Evolutionary conservation across 2,888 invertebrate species (phyloP), one percentile per base, ranked within the genome.

Genomic region (Calephelis perditalis): DNA sequence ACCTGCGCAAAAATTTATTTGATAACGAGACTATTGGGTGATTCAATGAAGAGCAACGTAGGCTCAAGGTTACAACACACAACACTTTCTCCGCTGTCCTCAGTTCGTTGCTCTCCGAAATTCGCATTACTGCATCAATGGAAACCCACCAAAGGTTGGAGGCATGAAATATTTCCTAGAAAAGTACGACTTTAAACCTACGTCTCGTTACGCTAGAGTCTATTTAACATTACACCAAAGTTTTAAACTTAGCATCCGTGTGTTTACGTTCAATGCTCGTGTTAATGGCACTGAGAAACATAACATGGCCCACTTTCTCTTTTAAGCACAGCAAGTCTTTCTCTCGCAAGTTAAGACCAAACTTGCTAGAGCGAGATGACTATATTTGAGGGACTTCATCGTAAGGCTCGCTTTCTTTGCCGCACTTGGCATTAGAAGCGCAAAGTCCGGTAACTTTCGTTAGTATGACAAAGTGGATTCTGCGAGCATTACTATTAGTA

Each of bases 251-350:
- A 73, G 74, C 79, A 79, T 80, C 78, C 81, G 74, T 78, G 79
- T 81, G 84, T 86, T 84, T 82, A 85, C 86, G 87, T 88, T 84
- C 88, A 85, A 84, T 85, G 87, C 83, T 84, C 86, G 82, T 82
- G 84, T 77, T 86, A 88, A 89, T 89, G 82, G 84, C 82, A 86
- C 77, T 81, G 83, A 82, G 87, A 84, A 89, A 88, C 89, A 79
- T 86, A 90, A 85, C 86, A 79, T 89, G 89, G 87, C 90, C 89
- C 89, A 89, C 90, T 90, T 90, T 90, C 90, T 90, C 90, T 90
- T 89, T 90, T 88, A 86, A 84, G 79, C 82, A 77, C 77, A 77
- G 73, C 76, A 76, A 61, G 82, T 88, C 86, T 86, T 85, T 79
- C 75, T 88, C 84, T 75, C 72, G 70, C 75, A 70, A 71, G 70